A percentile compares a stretch with the other conserved stretches of the same genome.
These are phyloP conservation scores for Dioctria rufipes DNA, from an alignment of 2,888 invertebrate genomes.

Conservation along the genomic window DNA sequence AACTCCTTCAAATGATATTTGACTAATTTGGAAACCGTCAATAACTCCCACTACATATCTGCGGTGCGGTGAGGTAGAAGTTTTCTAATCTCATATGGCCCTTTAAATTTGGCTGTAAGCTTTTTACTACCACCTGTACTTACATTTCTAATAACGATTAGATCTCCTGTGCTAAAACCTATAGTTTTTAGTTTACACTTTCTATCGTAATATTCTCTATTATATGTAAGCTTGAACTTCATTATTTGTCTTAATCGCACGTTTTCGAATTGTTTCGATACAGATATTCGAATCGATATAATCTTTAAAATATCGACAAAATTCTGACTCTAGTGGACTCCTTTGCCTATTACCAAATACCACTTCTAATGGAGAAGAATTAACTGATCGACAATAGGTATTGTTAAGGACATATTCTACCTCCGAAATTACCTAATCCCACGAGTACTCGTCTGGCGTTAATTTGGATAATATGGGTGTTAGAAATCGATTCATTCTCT, in stretches of 20 bases:
- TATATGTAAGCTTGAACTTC: neutral
- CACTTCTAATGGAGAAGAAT: conserved; percentile 61
- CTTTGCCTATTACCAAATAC: conserved; percentile 63
- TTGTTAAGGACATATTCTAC: conserved; percentile 63
- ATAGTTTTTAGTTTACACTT: neutral
- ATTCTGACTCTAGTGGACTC: conserved; percentile 41
- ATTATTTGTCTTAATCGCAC: neutral
- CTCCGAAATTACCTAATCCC: neutral
- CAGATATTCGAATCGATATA: no score
- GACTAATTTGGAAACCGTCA: neutral
- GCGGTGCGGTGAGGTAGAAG: neutral
- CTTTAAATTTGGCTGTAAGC: neutral
- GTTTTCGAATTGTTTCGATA: neutral
- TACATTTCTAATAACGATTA: neutral
- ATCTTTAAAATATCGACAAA: neutral
- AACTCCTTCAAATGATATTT: no score
- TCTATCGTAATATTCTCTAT: neutral
- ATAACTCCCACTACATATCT: conserved; percentile 2
- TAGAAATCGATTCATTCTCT: conserved; percentile 60
- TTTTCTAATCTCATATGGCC: neutral
- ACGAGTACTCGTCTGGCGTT: no score
- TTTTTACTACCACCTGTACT: neutral
- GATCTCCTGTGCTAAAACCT: neutral
- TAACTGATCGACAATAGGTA: conserved; percentile 60
- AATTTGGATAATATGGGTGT: conserved; percentile 59